Percentiles rank a stretch among this genome's conserved stretches.
These are phyloP conservation scores for Andrena praecox DNA, from an alignment of 2,888 invertebrate genomes.

Conservation along the genomic window DNA sequence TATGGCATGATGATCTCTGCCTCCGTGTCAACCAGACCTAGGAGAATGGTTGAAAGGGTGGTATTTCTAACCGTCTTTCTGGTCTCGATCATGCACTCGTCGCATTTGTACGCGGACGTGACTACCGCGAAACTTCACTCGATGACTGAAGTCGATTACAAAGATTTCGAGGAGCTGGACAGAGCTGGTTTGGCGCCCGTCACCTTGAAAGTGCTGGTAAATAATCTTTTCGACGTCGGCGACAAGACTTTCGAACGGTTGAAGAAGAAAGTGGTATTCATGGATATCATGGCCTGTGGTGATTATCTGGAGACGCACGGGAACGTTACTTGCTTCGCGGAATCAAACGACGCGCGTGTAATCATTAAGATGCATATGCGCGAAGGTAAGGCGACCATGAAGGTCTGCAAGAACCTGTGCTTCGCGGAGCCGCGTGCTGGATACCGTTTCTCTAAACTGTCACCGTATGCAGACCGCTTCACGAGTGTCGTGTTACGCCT, in stretches of 20 bases:
- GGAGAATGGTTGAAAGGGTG: background rate
- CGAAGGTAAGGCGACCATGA: background rate
- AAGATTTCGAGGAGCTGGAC: conserved; percentile 30
- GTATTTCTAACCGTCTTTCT: conserved; percentile 4
- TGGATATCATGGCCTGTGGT: background rate
- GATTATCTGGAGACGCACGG: background rate
- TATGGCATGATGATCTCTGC: conserved; percentile 38
- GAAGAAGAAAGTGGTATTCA: background rate
- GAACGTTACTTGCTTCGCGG: conserved; percentile 45
- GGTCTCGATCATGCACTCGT: conserved; percentile 26
- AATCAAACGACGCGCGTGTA: background rate
- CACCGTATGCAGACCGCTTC: background rate
- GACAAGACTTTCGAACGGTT: conserved; percentile 2
- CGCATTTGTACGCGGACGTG: conserved; percentile 36
- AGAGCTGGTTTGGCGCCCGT: conserved; percentile 22
- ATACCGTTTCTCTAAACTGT: conserved; percentile 1
- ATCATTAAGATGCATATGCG: background rate
- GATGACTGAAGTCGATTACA: background rate
- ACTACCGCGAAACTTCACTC: background rate
- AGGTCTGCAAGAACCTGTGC: background rate
- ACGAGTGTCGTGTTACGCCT: background rate
- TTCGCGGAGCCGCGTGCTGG: conserved; percentile 10
- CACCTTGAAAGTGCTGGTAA: accelerated
- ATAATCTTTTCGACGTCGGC: background rate
- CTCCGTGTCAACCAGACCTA: conserved; percentile 8